Evolutionary conservation across 2,888 invertebrate species (phyloP).

Genomic region (Tipula vernalis): DNA sequence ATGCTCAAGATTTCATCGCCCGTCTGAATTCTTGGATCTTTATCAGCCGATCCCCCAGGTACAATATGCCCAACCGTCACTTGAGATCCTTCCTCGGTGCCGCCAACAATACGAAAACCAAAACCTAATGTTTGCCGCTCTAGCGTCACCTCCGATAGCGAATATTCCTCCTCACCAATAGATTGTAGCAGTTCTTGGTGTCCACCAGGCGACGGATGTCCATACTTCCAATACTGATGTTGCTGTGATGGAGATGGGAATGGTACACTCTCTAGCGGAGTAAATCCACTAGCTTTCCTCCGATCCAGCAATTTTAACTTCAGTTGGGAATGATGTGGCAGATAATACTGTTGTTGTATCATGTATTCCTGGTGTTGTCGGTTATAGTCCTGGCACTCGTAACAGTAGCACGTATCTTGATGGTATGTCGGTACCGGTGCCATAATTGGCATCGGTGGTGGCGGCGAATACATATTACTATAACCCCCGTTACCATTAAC

Average conservation of each 20-base stretch:
- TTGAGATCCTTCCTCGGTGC: conserved; percentile 93
- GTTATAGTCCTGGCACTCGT: conserved; percentile 32
- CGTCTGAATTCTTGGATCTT: conserved; percentile 78
- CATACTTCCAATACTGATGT: conserved; percentile 21
- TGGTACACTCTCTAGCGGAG: conserved; percentile 23
- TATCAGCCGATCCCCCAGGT: conserved; percentile 85
- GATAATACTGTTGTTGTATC: conserved; percentile 14
- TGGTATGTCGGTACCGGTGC: conserved; percentile 25
- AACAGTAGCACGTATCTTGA: conserved; percentile 34
- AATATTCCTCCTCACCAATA: conserved; percentile 21
- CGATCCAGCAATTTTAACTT: conserved; percentile 16
- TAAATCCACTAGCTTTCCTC: conserved; percentile 28
- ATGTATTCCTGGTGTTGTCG: conserved; percentile 20
- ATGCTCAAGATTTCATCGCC: conserved; percentile 93
- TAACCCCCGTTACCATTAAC: conserved; percentile 16
- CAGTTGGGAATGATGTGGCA: conserved; percentile 12
- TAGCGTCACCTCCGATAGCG: conserved; percentile 48
- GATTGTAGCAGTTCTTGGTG: conserved; percentile 14
- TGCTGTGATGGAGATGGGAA: conserved; percentile 15
- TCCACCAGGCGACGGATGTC: conserved; percentile 13
- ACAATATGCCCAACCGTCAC: conserved; percentile 96
- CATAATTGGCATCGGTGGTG: conserved; percentile 20
- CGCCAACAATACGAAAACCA: conserved; percentile 96
- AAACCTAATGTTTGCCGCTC: conserved; percentile 89
- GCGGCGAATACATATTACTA: conserved; percentile 19